phyloP scores from a whole-genome alignment of 1,140 invertebrate genomes.

The Aradophagus sp. region DNA sequence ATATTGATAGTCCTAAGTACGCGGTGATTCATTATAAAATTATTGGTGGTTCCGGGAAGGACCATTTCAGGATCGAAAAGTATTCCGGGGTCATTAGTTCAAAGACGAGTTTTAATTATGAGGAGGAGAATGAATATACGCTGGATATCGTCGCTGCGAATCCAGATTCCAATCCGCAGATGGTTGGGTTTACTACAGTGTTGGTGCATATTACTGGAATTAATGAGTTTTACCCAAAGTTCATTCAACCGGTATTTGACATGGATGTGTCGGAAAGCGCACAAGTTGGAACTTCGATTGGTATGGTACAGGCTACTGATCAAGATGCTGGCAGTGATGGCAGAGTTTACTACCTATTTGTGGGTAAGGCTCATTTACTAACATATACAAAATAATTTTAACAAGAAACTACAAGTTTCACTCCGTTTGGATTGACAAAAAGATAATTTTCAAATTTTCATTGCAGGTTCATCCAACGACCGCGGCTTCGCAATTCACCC shows the following conservation, averaged over 20 bases:
- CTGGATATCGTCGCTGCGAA: constrained; percentile 90
- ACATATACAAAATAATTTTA: not conserved
- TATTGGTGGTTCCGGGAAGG: constrained; percentile 83
- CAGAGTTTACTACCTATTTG: constrained; percentile 91
- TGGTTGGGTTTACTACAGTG: constrained; percentile 84
- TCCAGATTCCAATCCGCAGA: constrained; percentile 83
- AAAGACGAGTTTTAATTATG: constrained; percentile 89
- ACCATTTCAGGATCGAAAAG: constrained; percentile 85
- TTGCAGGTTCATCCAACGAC: constrained; percentile 87
- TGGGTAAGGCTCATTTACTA: constrained; percentile 72
- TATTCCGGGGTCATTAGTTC: constrained; percentile 86
- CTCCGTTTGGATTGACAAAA: too few relatives aligned
- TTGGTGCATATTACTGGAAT: constrained; percentile 88
- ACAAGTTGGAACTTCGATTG: constrained; percentile 88
- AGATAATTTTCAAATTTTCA: too few relatives aligned
- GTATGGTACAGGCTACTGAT: constrained; percentile 91
- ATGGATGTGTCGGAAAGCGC: constrained; percentile 96
- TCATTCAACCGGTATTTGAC: constrained; percentile 92
- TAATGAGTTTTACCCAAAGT: constrained; percentile 95
- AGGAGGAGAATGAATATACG: constrained; percentile 85
- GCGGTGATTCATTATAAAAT: constrained; percentile 91
- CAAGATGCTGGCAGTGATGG: constrained; percentile 94
- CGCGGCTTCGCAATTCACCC: constrained; percentile 91
- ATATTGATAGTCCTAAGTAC: constrained; percentile 94
- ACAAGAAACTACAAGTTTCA: too few relatives aligned